Evolutionary conservation across 2,888 invertebrate genomes (phyloP), one percentile per base, ranked within the genome.

Genomic region (Ectemnius continuus): DNA sequence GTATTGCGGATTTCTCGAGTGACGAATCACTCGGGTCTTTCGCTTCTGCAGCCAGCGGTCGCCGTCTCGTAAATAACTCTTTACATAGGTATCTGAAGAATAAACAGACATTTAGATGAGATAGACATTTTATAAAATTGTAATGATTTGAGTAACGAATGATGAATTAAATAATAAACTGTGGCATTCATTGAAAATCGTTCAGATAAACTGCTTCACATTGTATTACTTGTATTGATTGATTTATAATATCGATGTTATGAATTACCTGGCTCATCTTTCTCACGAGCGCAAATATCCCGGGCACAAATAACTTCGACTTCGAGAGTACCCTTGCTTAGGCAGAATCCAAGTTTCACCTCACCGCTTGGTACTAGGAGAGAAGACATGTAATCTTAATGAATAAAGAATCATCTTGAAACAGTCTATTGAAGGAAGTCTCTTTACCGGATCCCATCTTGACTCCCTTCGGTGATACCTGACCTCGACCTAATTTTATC

Each of bases 291-390:
- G 63, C 94, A 93, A 76, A 96, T 94, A 83, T 94, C 94, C 81
- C 94, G 92, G 1, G 95, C 96, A 82, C 94, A 94, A 70, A 95
- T 93, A 36, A 96, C 94, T 92, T 98, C 97, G 26, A 98, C 96
- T 91, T 98, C 97, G 75, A 98, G 93, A 85, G 96, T 96, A 85
- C 97, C 97, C 92, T 98, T 98, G 88, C 96, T 95, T 93, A 98
- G 96, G 87, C 96, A 94, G 85, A 98, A 94, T 74, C 97, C 97
- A 90, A 98, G 93, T 89, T 96, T 96, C 82, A 98, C 94, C 91
- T 97, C 97, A 4, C 97, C 96, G 75, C 94, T 93, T 84, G 94
- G 94, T 71, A 94, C 94, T 79, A 92, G 93, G 16, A 14, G 2
- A 36, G 1, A 36, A 36, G 36, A 36, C 8, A 36, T 36, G 5